Percentiles rank a stretch among this genome's conserved stretches.
These are phyloP conservation scores for Galago senegalensis DNA, from an alignment of 2,797 vertebrate species.

Conservation along the genomic window DNA sequence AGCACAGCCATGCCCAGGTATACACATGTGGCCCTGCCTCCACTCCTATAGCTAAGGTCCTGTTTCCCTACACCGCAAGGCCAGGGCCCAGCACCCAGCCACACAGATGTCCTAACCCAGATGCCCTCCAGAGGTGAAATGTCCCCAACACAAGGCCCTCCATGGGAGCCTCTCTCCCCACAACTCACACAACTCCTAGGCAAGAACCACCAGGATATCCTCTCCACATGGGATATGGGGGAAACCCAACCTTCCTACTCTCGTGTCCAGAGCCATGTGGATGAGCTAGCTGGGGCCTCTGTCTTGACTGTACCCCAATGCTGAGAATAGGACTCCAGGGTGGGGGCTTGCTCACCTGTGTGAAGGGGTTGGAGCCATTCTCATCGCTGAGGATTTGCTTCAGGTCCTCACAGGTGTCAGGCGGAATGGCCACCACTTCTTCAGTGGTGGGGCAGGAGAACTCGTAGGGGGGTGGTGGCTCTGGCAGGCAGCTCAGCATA, in stretches of 20 bases:
- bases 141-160: neutral
- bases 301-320: neutral
- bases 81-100: neutral
- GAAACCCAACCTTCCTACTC: neutral
- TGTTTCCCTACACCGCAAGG: neutral
- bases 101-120: neutral
- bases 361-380: slow-evolving; percentile 93
- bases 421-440: slow-evolving; percentile 94
- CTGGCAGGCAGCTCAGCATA: slow-evolving; percentile 93
- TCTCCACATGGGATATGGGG: rapidly evolving
- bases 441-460: slow-evolving; percentile 94
- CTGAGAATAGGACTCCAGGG: neutral
- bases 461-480: slow-evolving; percentile 95
- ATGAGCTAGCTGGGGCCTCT: neutral
- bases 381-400: slow-evolving; percentile 95
- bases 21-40: neutral
- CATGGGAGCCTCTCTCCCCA: neutral
- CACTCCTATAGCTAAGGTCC: neutral
- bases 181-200: neutral
- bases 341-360: slow-evolving; percentile 92
- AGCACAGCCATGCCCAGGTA: rapidly evolving
- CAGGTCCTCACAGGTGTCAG: slow-evolving; percentile 95
- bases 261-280: neutral
- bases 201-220: neutral
- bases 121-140: neutral